Base-by-base conservation (phyloP, 2,888 invertebrate species). In the Tinea trinotella region DNA sequence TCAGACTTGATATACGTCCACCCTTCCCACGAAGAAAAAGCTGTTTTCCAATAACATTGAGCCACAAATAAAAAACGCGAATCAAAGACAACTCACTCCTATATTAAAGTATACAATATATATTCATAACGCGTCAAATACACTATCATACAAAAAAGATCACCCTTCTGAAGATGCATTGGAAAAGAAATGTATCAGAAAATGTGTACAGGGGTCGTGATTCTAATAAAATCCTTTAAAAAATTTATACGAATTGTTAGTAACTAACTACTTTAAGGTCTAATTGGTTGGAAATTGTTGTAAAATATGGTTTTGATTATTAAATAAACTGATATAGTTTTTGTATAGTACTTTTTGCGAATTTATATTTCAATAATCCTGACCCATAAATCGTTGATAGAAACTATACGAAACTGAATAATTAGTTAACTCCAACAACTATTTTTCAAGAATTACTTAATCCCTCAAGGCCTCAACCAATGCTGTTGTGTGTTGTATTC, bases 41-140 rank as follows among this genome's bases (percentile, higher is more conserved):
- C 30, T 10, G 30, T 30, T 40, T 40, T 40, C 40, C 40, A 40
- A 40, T 40, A 40, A 40, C 40, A 40, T 12, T 15, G 40, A 15
- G 13, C 40, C n/a, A 15, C 15, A 46, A 46, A 18, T 19, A 46
- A 46, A 46, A 50, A 24, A 22, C 1, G 20, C 2, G 13, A 50
- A 50, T 50, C 50, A 50, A 50, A 50, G 24, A 50, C 50, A 50
- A 3, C 66, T 67, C 70, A 70, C 70, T 75, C 76, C 71, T 84
- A 79, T 84, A 84, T 83, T 84, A 84, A 83, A 78, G 74, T 70
- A 64, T 40, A 53, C 73, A 76, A 80, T 84, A 78, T 85, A 76
- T 84, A 85, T 85, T 85, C 84, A 84, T 83, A 83, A 84, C 84
- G 82, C 76, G 71, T 74, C 77, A 76, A 64, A 66, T 67, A 75